Base-by-base conservation (phyloP, 2,113 vertebrate genomes). In the Neomonachus schauinslandi region DNA sequence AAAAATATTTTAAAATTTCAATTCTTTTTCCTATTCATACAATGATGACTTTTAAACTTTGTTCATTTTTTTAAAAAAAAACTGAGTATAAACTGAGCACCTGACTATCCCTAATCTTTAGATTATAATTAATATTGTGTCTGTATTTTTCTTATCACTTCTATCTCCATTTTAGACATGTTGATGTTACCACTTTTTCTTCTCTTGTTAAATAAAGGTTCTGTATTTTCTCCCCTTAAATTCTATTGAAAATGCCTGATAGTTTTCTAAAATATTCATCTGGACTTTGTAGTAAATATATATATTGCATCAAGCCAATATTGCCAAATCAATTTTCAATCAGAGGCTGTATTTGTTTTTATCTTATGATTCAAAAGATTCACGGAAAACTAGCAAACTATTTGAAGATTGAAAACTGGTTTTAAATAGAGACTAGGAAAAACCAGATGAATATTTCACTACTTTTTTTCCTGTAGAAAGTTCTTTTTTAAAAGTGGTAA, bases 321-420 rank as follows among this genome's bases (percentile, higher is more conserved):
- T 77, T 85, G 14, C 28, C 8, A n/a, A 65, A 77, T 95, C 53
- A 94, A 72, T 95, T 91, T 94, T 77, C 95, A 95, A 82, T 74
- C 36, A 61, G 51, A 85, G 8, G 15, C 53, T 89, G 4, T n/a
- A 65, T 83, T 95, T 91, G n/a, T 74, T 94, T 80, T 95, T 55
- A 71, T 57, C 31, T 94, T 36, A 33, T 1, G 51, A 82, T 94
- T 95, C 89, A 89, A 81, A 77, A 76, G 49, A 76, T 89, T 97
- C 59, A 61, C 11, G 24, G 15, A 53, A 89, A 89, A 49, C 13
- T 67, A 90, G 51, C 4, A 79, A 72, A 53, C 49, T 46, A 28
- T 42, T 77, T 49, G 89, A 86, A 61, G 15, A 11, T 83, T 82
- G 24, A 28, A 84, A 80, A 55, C 28, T 49, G 65, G 4, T 91